Base-by-base conservation (phyloP, 1,140 invertebrate species). In the Akabosia matsudoensis region DNA sequence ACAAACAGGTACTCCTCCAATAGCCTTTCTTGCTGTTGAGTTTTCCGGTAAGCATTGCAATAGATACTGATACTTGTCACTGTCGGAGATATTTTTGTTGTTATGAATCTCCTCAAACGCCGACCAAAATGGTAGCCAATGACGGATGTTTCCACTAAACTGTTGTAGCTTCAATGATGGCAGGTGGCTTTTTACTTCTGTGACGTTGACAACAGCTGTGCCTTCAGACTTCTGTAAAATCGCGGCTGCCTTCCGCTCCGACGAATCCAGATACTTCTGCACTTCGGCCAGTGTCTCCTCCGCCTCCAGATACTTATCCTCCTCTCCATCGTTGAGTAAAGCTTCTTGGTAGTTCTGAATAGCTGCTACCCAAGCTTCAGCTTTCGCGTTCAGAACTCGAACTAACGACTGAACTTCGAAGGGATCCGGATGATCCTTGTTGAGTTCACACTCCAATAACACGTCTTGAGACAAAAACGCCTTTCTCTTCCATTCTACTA, bases 121-220 rank as follows among this genome's bases (percentile, higher is more conserved):
- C 14, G 79, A 79, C 83, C 83, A 84, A 77, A 84, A 85, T 2
- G 51, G 45, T 24, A 85, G 67, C 83, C 84, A 84, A 1, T 84
- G 81, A 74, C 79, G 0, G 18, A 83, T 51, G 22, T 83, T 70
- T 16, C 84, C 83, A n/a, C 77, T 75, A 73, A 83, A 85, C 33
- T 82, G 82, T 28, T 30, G 71, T 13, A 83, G 56, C 61, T 85
- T 80, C 18, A 83, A 76, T 75, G 79, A 82, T 18, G 83, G 79
- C 73, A 83, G 67, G 37, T n/a, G n/a, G n/a, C n/a, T n/a, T 18
- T 45, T n/a, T 7, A 45, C 37, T 45, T 45, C 18, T 45, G 7
- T 45, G 37, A 18, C 18, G 37, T 18, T 7, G 37, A 45, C n/a
- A 18, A 18, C 18, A 18, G 37, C 18, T 7, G 37, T 45, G 37